Base-by-base conservation (phyloP, 2,113 vertebrate species). In the Alethe diademata region DNA sequence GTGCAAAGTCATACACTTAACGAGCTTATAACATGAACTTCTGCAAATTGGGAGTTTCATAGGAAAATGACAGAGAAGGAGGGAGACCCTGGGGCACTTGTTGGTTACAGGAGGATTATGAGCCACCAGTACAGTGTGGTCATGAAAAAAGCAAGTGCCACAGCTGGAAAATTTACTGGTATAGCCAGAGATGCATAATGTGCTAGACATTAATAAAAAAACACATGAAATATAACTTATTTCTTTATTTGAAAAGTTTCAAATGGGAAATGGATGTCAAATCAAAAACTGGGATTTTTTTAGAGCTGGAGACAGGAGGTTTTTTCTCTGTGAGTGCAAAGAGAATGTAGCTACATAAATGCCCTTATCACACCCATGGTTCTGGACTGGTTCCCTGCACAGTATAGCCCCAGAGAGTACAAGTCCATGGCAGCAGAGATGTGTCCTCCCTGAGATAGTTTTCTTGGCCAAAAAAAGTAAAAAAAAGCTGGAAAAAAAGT, bases 1-100 rank as follows among this genome's bases (percentile, higher is more conserved):
- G 86, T 90, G 83, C 72, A 56, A 97, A 96, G 95, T 92, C 95
- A 86, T 80, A 64, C 75, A 71, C 88, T 92, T 93, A 95, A 96
- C 3, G 36, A 96, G 95, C 69, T 94, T 88, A 18, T 74, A 92
- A 76, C 82, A 56, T 43, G 94, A 97, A 95, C 88, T 95, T 76
- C 67, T 95, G 86, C 94, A 93, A 94, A 93, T 74, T 95, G 95
- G 91, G 92, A 96, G 64, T 88, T 93, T 86, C 88, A 78, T 43
- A 88, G 81, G 51, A 78, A 93, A 95, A 71, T 74, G 79, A 51
- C 72, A 92, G 78, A 65, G 85, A 60, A 86, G n/a, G 38, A 71
- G 26, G 40, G 31, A 84, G 75, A 86, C 64, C 54, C 45, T 25
- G 33, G 57, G 82, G 94, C 72, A 64, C 72, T 45, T 62, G 47